These are phyloP conservation scores for Marasmarcha lunaedactyla DNA, from an alignment of 2,888 invertebrate species.

Conservation along the genomic window DNA sequence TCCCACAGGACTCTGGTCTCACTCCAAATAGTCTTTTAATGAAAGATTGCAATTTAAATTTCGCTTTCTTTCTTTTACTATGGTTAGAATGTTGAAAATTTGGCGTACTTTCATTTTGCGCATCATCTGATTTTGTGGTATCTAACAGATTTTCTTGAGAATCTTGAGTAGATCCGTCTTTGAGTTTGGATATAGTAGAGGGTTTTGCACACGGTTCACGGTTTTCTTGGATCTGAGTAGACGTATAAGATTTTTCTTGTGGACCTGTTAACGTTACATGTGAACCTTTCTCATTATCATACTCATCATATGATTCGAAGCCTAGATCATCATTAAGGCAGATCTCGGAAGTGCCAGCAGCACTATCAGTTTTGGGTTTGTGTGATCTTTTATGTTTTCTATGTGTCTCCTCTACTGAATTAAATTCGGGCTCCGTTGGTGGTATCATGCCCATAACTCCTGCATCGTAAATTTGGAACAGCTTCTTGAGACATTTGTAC, in stretches of 20 bases:
- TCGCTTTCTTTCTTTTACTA: conserved; percentile 26
- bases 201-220: too few relatives aligned
- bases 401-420: conserved; percentile 9
- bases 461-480: conserved; percentile 57
- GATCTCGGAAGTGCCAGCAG: conserved; percentile 35
- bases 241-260: too few relatives aligned
- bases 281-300: background rate
- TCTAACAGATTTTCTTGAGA: too few relatives aligned
- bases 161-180: too few relatives aligned
- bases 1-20: background rate
- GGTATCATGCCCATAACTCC: conserved; percentile 47
- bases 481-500: conserved; percentile 55
- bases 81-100: too few relatives aligned
- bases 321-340: too few relatives aligned
- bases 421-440: conserved; percentile 18
- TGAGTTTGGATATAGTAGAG: too few relatives aligned
- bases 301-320: too few relatives aligned
- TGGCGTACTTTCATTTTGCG: too few relatives aligned
- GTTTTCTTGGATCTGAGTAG: too few relatives aligned
- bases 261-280: conserved; percentile 22
- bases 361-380: conserved; percentile 44
- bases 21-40: conserved; percentile 44
- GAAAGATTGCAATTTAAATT: conserved; percentile 43
- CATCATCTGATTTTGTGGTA: too few relatives aligned
- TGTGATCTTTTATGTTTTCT: conserved; percentile 32